phyloP scores from a whole-genome alignment of 2,888 invertebrate genomes.

The Gonocerus acuteangulatus region DNA sequence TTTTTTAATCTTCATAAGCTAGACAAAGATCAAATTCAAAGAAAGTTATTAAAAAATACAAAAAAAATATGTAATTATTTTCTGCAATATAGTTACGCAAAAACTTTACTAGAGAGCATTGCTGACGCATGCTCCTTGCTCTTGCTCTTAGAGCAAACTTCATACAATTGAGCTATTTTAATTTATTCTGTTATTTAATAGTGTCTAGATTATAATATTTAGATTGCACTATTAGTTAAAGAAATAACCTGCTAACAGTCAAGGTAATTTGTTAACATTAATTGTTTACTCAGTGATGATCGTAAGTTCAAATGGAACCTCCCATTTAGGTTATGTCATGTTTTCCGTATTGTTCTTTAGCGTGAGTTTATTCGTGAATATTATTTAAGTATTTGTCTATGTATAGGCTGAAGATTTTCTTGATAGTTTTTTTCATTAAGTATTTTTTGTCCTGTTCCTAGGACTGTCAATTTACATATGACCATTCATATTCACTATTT shows the following conservation, averaged over 20 bases:
- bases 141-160: slow-evolving; percentile 25
- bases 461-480: no score
- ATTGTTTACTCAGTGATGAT: not conserved
- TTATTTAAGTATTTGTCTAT: not conserved
- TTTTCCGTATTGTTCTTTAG: slow-evolving; percentile 21
- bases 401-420: not conserved
- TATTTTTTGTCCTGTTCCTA: no score
- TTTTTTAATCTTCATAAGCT: no score
- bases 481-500: no score
- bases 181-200: slow-evolving; percentile 12
- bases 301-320: slow-evolving; percentile 8
- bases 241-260: not conserved
- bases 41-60: no score
- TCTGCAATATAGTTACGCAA: no score
- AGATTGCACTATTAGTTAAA: slow-evolving; percentile 1
- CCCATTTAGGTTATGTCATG: slow-evolving; percentile 27
- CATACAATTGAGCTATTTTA: slow-evolving; percentile 20
- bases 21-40: no score
- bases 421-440: no score
- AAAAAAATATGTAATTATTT: no score
- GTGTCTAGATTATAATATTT: slow-evolving; percentile 15
- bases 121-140: slow-evolving; percentile 21
- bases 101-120: not conserved
- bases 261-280: slow-evolving; percentile 16
- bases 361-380: not conserved